Evolutionary conservation across 2,113 vertebrate genomes (phyloP).

Genomic region (Pangasianodon gigas): DNA sequence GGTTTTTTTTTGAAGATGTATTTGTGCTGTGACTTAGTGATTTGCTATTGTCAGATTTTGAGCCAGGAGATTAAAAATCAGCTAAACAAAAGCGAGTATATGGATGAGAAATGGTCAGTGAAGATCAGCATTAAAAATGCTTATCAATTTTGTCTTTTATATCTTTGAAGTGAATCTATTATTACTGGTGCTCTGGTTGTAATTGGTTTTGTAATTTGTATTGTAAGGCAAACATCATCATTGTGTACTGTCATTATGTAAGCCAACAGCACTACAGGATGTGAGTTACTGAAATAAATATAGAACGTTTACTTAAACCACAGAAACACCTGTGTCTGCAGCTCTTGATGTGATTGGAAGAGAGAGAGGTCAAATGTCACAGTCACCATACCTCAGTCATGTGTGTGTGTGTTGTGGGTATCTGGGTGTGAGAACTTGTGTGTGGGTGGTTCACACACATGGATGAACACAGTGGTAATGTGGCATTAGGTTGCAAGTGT

Average conservation of each 20-base stretch:
- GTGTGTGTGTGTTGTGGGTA: background rate
- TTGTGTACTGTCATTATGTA: background rate
- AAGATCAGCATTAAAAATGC: background rate
- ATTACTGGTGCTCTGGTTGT: background rate
- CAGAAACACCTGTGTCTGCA: background rate
- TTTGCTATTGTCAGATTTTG: background rate
- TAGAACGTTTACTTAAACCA: background rate
- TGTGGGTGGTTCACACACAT: background rate
- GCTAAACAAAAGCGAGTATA: no score
- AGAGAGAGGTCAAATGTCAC: background rate
- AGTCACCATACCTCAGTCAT: background rate
- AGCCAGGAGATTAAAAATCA: background rate
- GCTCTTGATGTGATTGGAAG: background rate
- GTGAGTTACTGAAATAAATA: background rate
- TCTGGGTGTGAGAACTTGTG: background rate
- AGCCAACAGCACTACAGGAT: background rate
- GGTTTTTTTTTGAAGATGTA: background rate
- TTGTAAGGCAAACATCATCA: background rate
- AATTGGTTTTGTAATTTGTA: background rate
- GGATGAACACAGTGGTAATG: background rate
- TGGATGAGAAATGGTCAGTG: background rate
- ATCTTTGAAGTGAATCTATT: background rate
- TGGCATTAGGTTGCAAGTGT: background rate
- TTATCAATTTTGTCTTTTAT: background rate
- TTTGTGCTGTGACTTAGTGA: background rate